Evolutionary conservation across 92 coral and sea anemone genomes (phyloP), one percentile per base, ranked within the genome.

Genomic region (Diadumene lineata): DNA sequence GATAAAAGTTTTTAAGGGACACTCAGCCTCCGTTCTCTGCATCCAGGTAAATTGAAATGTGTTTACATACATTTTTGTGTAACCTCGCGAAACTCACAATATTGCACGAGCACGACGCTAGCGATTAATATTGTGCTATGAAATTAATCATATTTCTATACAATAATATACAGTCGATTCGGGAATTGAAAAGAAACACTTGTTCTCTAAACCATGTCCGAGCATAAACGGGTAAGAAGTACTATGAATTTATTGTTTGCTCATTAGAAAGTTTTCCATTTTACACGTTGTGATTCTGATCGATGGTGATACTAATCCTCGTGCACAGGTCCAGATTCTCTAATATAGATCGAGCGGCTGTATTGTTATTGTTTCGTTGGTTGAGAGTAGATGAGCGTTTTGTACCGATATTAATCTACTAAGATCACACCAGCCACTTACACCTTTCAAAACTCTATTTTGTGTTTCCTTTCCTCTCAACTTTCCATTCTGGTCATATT

Each of bases 1-100:
- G 28, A 34, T 82, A 32, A 88, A 82, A 60, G 76, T 87, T 33
- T 85, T 94, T 51, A 78, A 74, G 53, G 98, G 97, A 58, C 98
- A 94, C 83, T 84, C 84, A 51, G 83, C 82, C 11, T 62, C 92
- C 13, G 90, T 94, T 16, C 78, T 94, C 26, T 81, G 88, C 23
- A 74, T 94, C 25, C 98, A 92, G 98, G 98, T 94, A 81, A 58
- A 50, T 13, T 53, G 24, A 53, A 2, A 53, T 21, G 24, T 53
- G n/a, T 53, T 53, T 53, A 16, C 19, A 53, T 53, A 2, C 6
- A 9, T 9, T 21, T 53, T 53, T 53, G 58, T 23, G 19, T 23
- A 53, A 15, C 18, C 58, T 9, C 9, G 51, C 17, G 6, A 53
- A 53, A 38, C 48, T 38, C 6, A 13, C 13, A 38, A 13, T 38